Percentiles rank a stretch among this genome's conserved stretches.
These are phyloP conservation scores for Chaetura pelagica DNA, from an alignment of 2,113 vertebrate species.

Conservation along the genomic window DNA sequence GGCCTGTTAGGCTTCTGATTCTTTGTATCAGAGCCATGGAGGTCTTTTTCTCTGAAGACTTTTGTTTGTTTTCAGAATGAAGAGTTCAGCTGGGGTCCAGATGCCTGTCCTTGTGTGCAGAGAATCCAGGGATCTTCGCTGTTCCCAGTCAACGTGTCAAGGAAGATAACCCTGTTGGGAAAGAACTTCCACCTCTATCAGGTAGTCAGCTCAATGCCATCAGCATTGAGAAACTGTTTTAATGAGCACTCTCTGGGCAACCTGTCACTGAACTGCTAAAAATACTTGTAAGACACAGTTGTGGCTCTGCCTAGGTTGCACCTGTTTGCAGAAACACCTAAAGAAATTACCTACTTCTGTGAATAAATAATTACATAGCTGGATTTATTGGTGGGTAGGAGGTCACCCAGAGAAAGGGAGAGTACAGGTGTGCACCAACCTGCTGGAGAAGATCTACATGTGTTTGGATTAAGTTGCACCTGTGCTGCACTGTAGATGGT, in stretches of 20 bases:
- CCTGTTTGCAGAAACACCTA: neutral
- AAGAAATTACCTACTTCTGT: neutral
- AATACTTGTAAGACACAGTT: neutral
- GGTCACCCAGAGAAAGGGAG: neutral
- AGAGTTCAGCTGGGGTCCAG: constrained; percentile 81
- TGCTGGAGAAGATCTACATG: neutral
- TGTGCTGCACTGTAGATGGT: neutral
- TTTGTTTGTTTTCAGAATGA: constrained; percentile 76
- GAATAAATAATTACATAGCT: neutral
- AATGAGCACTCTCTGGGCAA: neutral
- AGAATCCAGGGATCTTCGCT: constrained; percentile 85
- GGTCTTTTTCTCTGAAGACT: neutral
- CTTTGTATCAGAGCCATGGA: neutral
- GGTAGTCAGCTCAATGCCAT: constrained; percentile 70
- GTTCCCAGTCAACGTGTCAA: constrained; percentile 85
- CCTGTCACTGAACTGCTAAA: neutral
- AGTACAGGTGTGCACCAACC: neutral
- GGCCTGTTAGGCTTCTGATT: neutral
- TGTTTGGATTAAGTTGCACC: neutral
- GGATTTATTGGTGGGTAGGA: neutral
- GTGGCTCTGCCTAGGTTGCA: neutral
- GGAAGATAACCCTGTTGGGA: constrained; percentile 88
- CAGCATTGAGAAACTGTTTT: neutral
- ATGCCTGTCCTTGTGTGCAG: constrained; percentile 93
- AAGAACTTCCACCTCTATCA: constrained; percentile 91